These are phyloP conservation scores for Lepidochitona cinerea DNA, from an alignment of 2,888 invertebrate genomes.

Conservation along the genomic window DNA sequence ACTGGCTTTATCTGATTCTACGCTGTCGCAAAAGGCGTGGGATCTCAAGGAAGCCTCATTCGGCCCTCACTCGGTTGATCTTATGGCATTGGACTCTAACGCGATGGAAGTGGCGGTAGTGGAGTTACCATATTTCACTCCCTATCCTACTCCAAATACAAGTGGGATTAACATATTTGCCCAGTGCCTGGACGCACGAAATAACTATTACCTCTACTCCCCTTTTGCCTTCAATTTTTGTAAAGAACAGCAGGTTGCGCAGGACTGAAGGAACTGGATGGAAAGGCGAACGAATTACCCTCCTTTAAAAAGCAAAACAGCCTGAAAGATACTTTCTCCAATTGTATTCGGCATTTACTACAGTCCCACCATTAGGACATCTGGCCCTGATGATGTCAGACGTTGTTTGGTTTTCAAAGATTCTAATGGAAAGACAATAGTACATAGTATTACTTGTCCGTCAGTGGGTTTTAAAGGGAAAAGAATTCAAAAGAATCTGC, in stretches of 20 bases:
- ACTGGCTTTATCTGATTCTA: conserved; percentile 11
- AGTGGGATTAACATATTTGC: conserved; percentile 26
- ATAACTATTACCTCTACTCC: conserved; percentile 26
- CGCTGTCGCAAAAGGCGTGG: conserved; percentile 14
- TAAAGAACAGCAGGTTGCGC: too few species aligned
- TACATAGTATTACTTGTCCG: not conserved
- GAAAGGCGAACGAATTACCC: too few species aligned
- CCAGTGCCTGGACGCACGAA: conserved; percentile 14
- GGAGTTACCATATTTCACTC: conserved; percentile 20
- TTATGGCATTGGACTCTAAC: conserved; percentile 30
- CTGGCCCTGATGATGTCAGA: not conserved
- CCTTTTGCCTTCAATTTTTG: not conserved
- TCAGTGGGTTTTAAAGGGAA: not conserved
- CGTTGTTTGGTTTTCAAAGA: conserved; percentile 2
- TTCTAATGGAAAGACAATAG: not conserved
- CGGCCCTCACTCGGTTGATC: conserved; percentile 28
- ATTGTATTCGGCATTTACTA: not conserved
- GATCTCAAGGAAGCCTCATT: conserved; percentile 10
- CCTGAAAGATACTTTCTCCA: not conserved
- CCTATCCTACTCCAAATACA: conserved; percentile 12
- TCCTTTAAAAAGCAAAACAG: not conserved
- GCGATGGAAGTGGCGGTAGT: conserved; percentile 10
- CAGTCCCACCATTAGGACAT: not conserved
- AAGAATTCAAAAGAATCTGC: not conserved
- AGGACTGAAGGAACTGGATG: too few species aligned